A percentile compares a stretch with the other conserved stretches of the same genome.
Evolutionary conservation across 2,888 invertebrate species (phyloP).

Genomic region (Pheosia tremula): DNA sequence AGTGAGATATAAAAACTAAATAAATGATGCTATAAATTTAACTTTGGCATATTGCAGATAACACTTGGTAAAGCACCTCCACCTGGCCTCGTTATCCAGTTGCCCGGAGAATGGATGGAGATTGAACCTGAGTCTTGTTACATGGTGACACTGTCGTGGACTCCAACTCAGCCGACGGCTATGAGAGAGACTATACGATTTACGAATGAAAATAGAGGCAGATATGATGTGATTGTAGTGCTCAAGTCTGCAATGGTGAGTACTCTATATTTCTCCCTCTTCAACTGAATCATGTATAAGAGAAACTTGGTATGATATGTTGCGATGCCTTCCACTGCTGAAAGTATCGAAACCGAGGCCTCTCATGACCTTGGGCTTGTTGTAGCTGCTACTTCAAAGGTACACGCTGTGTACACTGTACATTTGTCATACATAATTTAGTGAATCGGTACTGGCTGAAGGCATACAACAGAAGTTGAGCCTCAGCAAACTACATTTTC

Average conservation of each 20-base stretch:
- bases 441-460: no score
- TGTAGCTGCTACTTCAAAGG: no score
- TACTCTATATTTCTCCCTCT: conserved; percentile 5
- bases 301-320: no score
- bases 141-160: conserved; percentile 86
- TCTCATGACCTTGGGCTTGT: no score
- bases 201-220: conserved; percentile 85
- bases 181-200: conserved; percentile 87
- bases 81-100: conserved; percentile 81
- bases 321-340: no score
- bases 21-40: background rate
- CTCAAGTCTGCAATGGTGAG: conserved; percentile 84
- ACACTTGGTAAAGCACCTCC: conserved; percentile 72
- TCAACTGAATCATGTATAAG: no score
- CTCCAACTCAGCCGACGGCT: conserved; percentile 83
- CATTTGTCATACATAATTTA: no score
- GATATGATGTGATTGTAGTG: conserved; percentile 87
- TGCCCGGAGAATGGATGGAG: conserved; percentile 82
- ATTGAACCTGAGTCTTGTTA: conserved; percentile 83
- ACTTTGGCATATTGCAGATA: conserved; percentile 50
- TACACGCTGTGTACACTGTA: no score
- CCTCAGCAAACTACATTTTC: no score
- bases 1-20: no score
- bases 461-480: no score
- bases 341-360: no score